phyloP scores from a whole-genome alignment of 2,888 invertebrate species.

The Chrysina gloriosa region DNA sequence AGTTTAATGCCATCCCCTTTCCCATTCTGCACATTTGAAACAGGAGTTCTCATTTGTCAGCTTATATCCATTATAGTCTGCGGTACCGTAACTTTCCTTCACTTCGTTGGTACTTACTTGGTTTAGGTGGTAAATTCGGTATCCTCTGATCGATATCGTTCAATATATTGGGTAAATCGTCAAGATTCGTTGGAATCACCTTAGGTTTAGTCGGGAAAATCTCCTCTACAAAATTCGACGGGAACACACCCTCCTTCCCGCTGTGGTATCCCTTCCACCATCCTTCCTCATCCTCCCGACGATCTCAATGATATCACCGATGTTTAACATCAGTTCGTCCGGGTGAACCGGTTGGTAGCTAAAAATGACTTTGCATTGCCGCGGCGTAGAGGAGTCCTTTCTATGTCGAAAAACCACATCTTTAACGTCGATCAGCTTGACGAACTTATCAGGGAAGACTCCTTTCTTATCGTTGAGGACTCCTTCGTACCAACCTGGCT shows the following conservation, averaged over 20 bases:
- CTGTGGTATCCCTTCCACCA: conserved; percentile 91
- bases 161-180: conserved; percentile 51
- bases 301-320: conserved; percentile 91
- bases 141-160: conserved; percentile 64
- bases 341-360: conserved; percentile 93
- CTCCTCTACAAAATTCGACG: conserved; percentile 90
- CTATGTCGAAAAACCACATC: conserved; percentile 54
- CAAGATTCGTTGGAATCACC: conserved; percentile 52
- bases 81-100: no score
- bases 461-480: conserved; percentile 83
- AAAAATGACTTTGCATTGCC: conserved; percentile 86
- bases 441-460: conserved; percentile 95
- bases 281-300: conserved; percentile 94
- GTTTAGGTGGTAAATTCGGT: conserved; percentile 82
- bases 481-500: conserved; percentile 95
- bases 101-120: conserved; percentile 68
- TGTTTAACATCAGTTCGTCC: conserved; percentile 89
- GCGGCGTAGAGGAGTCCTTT: conserved; percentile 63
- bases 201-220: conserved; percentile 58
- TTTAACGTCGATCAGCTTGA: conserved; percentile 70
- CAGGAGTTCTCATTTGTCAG: no score
- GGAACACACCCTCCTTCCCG: conserved; percentile 90
- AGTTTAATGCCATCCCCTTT: no score
- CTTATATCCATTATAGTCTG: no score
- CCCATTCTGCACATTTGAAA: no score